Conservation (phyloP, 2,888 invertebrate genomes). For the Tyria jacobaeae region DNA sequence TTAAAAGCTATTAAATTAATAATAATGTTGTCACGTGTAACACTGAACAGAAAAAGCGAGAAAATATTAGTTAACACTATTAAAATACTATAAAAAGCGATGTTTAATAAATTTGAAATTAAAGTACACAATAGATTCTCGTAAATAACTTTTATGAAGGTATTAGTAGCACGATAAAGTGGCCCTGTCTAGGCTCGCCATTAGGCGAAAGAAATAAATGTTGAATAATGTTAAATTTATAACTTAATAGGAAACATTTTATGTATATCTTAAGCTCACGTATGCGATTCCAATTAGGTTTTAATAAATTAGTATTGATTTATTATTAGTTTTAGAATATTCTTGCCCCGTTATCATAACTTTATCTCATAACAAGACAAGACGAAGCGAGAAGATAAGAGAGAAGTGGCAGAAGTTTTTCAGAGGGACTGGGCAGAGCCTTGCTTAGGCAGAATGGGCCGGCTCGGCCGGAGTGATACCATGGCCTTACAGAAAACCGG, state of each 20-base stretch:
- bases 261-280: slow-evolving; percentile 23
- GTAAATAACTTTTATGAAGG: slow-evolving; percentile 16
- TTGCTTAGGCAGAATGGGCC: too few species aligned
- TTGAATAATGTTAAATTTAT: slow-evolving; percentile 29
- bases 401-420: background rate
- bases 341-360: background rate
- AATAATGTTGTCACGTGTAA: slow-evolving; percentile 1
- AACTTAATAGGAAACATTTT: slow-evolving; percentile 34
- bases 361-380: background rate
- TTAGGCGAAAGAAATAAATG: slow-evolving; percentile 27
- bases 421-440: too few species aligned
- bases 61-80: background rate
- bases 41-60: background rate
- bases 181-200: background rate
- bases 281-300: slow-evolving; percentile 28
- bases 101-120: slow-evolving; percentile 3
- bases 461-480: too few species aligned
- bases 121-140: slow-evolving; percentile 11
- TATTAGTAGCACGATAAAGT: slow-evolving; percentile 9
- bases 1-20: background rate
- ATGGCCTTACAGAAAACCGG: too few species aligned
- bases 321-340: slow-evolving; percentile 11
- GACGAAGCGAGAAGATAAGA: background rate
- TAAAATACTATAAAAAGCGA: slow-evolving; percentile 10
- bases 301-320: slow-evolving; percentile 30